These are phyloP conservation scores for Leptothorax acervorum DNA, from an alignment of 2,888 invertebrate species.

Conservation along the genomic window DNA sequence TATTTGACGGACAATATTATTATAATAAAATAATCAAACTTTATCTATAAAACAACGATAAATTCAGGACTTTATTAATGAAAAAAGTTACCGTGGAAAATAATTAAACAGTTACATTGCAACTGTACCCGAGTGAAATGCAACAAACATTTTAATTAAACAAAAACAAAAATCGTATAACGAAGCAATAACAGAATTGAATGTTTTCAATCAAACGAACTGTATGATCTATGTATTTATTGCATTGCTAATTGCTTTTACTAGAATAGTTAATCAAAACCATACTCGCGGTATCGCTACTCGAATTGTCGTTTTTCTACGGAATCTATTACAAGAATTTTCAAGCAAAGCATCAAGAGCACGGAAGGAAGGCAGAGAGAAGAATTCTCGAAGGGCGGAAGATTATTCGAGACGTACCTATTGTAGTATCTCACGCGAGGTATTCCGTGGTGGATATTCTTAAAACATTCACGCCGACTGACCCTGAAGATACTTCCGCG, in stretches of 20 bases:
- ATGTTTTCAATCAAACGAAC: neutral
- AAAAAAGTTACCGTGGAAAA: neutral
- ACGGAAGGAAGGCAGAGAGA: neutral
- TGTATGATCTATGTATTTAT: neutral
- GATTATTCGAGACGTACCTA: neutral
- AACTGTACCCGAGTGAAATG: neutral
- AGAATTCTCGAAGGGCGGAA: neutral
- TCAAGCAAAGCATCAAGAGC: neutral
- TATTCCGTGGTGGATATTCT: slow-evolving; percentile 6
- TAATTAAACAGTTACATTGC: neutral
- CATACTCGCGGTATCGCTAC: neutral
- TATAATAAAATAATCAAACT: neutral
- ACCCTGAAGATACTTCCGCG: slow-evolving; percentile 34
- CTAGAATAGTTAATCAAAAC: neutral
- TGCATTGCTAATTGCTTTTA: slow-evolving; percentile 11
- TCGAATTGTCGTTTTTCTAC: slow-evolving; percentile 4
- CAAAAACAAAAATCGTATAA: neutral
- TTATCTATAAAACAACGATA: neutral
- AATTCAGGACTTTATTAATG: neutral
- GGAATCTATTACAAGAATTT: neutral
- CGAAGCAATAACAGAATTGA: neutral
- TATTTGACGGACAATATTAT: neutral
- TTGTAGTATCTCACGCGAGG: neutral
- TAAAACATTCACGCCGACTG: slow-evolving; percentile 1
- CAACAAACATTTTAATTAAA: slow-evolving; percentile 8